phyloP scores from a whole-genome alignment of 2,113 vertebrate species.

The Sinocyclocheilus anshuiensis region DNA sequence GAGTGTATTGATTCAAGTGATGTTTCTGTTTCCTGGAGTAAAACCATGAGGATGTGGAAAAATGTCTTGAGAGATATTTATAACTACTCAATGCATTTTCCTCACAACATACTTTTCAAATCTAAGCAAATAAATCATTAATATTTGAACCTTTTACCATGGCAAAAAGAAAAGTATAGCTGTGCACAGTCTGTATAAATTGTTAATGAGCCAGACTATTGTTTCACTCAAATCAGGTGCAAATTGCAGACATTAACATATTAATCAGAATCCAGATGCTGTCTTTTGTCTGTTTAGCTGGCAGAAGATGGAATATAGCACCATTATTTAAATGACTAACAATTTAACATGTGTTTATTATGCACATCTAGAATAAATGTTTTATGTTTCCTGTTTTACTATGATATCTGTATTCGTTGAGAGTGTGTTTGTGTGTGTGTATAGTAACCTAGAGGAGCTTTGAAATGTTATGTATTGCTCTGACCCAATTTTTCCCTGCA shows the following conservation, averaged over 20 bases:
- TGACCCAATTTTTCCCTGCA: conserved; percentile 25
- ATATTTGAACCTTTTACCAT: conserved; percentile 53
- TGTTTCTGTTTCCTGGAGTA: conserved; percentile 8
- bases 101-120: conserved; percentile 47
- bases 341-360: background rate
- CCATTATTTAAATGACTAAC: background rate
- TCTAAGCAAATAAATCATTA: conserved; percentile 58
- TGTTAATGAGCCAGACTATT: conserved; percentile 45
- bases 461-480: conserved; percentile 19
- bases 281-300: background rate
- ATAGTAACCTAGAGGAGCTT: background rate
- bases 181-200: conserved; percentile 33
- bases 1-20: conserved; percentile 28
- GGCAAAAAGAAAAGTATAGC: conserved; percentile 23
- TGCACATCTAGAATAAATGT: background rate
- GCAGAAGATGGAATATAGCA: background rate
- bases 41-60: background rate
- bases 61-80: conserved; percentile 20
- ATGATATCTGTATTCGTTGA: background rate
- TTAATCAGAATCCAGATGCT: conserved; percentile 23
- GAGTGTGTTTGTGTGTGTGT: background rate
- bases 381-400: background rate
- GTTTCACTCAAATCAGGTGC: conserved; percentile 35
- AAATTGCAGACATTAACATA: background rate
- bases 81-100: conserved; percentile 22